Conservation (phyloP, 2,888 invertebrate species). For the Cryptocephalus primarius region DNA sequence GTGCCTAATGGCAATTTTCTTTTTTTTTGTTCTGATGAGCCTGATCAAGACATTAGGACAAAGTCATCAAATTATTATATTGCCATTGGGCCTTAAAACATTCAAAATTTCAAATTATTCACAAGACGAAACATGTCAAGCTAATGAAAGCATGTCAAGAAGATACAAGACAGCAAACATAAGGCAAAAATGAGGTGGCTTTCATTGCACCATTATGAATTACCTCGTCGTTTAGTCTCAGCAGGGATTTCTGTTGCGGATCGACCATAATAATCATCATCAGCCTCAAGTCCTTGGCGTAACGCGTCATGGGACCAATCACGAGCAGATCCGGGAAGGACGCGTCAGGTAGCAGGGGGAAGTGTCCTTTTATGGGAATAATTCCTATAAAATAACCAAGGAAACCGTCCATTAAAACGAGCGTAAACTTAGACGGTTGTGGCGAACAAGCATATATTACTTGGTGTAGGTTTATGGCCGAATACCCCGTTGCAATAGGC, state of each 20-base stretch:
- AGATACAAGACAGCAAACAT: not conserved
- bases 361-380: slow-evolving; percentile 49
- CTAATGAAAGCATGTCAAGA: not conserved
- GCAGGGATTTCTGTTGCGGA: slow-evolving; percentile 33
- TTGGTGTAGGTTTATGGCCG: slow-evolving; percentile 74
- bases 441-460: slow-evolving; percentile 31
- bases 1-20: too few species aligned
- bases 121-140: too few species aligned
- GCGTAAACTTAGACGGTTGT: not conserved
- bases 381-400: slow-evolving; percentile 34
- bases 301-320: slow-evolving; percentile 68
- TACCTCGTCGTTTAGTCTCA: slow-evolving; percentile 45
- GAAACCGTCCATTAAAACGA: not conserved
- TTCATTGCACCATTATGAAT: slow-evolving; percentile 1
- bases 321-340: slow-evolving; percentile 43
- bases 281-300: slow-evolving; percentile 61
- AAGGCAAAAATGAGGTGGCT: not conserved
- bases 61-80: too few species aligned
- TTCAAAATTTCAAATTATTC: too few species aligned
- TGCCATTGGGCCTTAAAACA: too few species aligned
- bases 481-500: slow-evolving; percentile 78
- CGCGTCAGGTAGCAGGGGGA: slow-evolving; percentile 43
- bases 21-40: too few species aligned
- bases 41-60: too few species aligned
- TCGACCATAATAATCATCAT: slow-evolving; percentile 49